Percentiles rank a stretch among this genome's conserved stretches.
Conservation (phyloP, 2,797 vertebrate species). For the Peromyscus eremicus region DNA sequence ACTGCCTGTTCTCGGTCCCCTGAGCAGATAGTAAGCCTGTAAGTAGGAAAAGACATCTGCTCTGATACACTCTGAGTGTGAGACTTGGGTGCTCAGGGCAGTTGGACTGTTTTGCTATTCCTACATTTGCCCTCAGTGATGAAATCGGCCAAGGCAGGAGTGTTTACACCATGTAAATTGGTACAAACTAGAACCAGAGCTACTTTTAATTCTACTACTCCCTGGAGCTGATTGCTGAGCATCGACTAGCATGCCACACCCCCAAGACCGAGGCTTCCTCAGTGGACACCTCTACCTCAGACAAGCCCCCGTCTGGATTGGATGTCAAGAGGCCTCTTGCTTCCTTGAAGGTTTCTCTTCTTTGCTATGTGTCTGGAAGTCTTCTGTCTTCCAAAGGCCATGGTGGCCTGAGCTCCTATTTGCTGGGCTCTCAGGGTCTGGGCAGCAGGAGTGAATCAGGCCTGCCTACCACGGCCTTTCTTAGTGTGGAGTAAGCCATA, state of each 20-base stretch:
- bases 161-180: not conserved
- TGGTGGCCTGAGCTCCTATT: fast-evolving
- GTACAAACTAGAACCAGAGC: not conserved
- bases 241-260: too few relatives aligned
- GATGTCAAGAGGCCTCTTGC: not conserved
- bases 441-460: not conserved
- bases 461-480: not conserved
- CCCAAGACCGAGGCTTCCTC: fast-evolving
- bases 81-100: fast-evolving
- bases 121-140: fast-evolving
- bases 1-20: not conserved
- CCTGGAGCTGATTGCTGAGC: fast-evolving
- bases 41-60: fast-evolving
- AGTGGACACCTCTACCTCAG: not conserved
- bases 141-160: not conserved
- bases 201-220: too few relatives aligned
- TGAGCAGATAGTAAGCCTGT: too few relatives aligned
- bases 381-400: not conserved
- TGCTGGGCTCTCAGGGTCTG: not conserved
- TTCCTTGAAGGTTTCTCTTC: slow-evolving; percentile 60
- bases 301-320: fast-evolving
- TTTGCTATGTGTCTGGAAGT: not conserved
- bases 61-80: fast-evolving
- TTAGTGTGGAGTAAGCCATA: not conserved
- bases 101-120: not conserved